Conservation (phyloP, 2,797 vertebrate species). For the Ficedula albicollis region DNA sequence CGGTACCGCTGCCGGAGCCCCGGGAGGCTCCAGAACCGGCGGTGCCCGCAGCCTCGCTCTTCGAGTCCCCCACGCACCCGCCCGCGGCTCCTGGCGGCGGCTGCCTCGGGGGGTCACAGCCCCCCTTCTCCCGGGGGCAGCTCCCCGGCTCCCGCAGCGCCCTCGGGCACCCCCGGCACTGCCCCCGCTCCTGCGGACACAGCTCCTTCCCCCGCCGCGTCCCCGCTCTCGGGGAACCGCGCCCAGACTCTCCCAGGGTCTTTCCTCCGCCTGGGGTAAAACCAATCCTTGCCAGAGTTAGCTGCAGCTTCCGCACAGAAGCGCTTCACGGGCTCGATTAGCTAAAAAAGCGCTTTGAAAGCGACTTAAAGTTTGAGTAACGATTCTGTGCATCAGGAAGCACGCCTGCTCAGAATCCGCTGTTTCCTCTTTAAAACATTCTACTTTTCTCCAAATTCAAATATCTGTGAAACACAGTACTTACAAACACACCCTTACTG, state of each 20-base stretch:
- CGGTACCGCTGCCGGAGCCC: background rate
- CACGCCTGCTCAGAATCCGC: background rate
- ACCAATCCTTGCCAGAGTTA: background rate
- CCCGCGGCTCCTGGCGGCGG: background rate
- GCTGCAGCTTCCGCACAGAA: background rate
- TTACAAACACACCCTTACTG: background rate
- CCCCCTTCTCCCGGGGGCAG: background rate
- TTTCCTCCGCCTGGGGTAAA: background rate
- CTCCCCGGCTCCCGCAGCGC: background rate
- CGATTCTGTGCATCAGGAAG: background rate
- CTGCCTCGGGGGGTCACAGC: background rate
- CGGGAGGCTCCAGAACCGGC: background rate
- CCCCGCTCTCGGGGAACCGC: background rate
- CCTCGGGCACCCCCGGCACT: background rate
- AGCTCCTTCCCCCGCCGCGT: background rate
- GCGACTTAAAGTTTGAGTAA: background rate
- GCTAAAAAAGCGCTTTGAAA: background rate
- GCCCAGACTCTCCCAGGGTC: rapidly evolving
- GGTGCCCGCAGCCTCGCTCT: background rate
- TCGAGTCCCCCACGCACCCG: background rate
- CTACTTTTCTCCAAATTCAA: background rate
- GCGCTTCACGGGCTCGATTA: background rate
- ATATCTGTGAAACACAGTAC: background rate
- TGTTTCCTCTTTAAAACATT: background rate
- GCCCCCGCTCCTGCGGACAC: background rate